Conservation (phyloP, 2,797 vertebrate species). For the Loriculus beryllinus region DNA sequence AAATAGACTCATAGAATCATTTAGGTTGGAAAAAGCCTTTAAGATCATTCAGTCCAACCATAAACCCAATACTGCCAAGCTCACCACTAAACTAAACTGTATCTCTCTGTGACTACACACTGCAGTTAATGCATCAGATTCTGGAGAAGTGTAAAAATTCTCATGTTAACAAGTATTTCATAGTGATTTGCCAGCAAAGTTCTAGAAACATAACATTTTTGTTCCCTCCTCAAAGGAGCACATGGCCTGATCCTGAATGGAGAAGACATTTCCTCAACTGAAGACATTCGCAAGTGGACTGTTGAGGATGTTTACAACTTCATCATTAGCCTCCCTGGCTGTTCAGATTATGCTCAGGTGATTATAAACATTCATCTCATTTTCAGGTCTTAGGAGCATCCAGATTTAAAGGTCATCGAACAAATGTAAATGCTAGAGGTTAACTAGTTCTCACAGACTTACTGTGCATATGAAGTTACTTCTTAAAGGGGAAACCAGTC, state of each 20-base stretch:
- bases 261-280: constrained; percentile 79
- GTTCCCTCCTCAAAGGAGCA: constrained; percentile 73
- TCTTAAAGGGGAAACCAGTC: not conserved
- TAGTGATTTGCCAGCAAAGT: not conserved
- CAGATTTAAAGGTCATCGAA: not conserved
- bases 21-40: not conserved
- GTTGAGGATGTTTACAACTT: constrained; percentile 90
- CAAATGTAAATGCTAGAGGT: not conserved
- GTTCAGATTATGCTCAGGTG: constrained; percentile 93
- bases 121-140: not conserved
- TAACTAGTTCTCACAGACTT: not conserved
- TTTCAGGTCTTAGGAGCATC: not conserved
- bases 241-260: constrained; percentile 81
- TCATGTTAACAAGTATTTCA: not conserved
- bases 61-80: not conserved
- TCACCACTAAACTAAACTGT: not conserved
- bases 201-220: not conserved
- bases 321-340: constrained; percentile 87
- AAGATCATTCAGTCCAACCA: not conserved
- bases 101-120: not conserved
- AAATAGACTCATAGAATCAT: not conserved
- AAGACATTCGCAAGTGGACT: constrained; percentile 92
- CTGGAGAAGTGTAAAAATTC: not conserved
- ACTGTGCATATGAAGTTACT: not conserved
- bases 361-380: not conserved